A percentile compares a stretch with the other conserved stretches of the same genome.
phyloP scores from a whole-genome alignment of 2,113 vertebrate genomes.

The Columba livia region DNA sequence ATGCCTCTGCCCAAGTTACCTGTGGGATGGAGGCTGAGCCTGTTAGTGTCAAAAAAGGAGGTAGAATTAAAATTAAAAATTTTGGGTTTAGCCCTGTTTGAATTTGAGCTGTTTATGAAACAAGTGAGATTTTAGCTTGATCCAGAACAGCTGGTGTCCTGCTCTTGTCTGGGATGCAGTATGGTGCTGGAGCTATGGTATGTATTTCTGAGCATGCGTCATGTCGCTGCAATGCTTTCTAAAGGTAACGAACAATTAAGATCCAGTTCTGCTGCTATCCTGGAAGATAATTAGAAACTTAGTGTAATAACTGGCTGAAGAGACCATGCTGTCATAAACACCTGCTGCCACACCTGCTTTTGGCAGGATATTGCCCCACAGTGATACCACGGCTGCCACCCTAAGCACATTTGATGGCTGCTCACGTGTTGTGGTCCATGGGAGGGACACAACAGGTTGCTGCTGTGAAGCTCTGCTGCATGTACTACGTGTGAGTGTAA shows the following conservation, averaged over 20 bases:
- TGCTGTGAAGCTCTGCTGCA: not conserved
- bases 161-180: not conserved
- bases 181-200: not conserved
- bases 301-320: not conserved
- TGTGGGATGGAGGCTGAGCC: fast-evolving
- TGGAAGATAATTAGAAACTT: constrained; percentile 47
- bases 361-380: constrained; percentile 40
- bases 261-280: constrained; percentile 17
- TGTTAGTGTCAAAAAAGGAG: not conserved
- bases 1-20: not conserved
- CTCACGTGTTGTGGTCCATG: fast-evolving
- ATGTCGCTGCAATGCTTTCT: not conserved
- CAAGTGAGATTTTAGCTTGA: not conserved
- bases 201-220: not conserved
- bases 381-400: not conserved
- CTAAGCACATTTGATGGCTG: not conserved
- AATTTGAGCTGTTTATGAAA: not conserved
- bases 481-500: fast-evolving
- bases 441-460: not conserved
- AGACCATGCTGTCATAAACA: not conserved
- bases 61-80: not conserved
- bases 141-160: not conserved
- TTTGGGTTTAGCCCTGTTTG: not conserved
- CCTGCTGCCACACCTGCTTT: constrained; percentile 1
- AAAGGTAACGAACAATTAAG: constrained; percentile 40